Evolutionary conservation across 2,113 vertebrate genomes (phyloP).

Genomic region (Mesoclemmys tuberculata): DNA sequence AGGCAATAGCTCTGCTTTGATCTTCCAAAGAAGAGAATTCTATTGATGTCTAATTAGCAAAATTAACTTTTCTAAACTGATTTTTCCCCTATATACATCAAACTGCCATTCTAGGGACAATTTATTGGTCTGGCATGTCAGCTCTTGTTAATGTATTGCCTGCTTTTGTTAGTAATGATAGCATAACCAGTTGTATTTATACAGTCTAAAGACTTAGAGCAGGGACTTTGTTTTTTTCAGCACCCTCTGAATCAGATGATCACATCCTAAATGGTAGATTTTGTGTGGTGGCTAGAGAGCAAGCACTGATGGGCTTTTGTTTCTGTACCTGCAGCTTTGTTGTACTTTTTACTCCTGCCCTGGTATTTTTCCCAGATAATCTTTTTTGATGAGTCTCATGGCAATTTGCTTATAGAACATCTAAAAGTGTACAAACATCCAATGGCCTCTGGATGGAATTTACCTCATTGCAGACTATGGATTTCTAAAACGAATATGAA

Average conservation of each 20-base stretch:
- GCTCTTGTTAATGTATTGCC: neutral
- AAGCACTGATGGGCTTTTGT: neutral
- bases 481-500: neutral
- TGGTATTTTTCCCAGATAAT: neutral
- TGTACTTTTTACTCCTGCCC: neutral
- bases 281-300: neutral
- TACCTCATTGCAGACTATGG: neutral
- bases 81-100: slow-evolving; percentile 37
- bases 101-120: slow-evolving; percentile 30
- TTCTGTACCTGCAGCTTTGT: neutral
- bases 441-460: neutral
- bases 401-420: neutral
- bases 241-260: neutral
- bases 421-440: neutral
- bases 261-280: neutral
- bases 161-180: neutral
- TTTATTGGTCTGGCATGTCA: slow-evolving; percentile 22
- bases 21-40: slow-evolving; percentile 41
- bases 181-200: slow-evolving; percentile 6
- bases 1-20: slow-evolving; percentile 4
- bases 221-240: neutral
- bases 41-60: slow-evolving; percentile 49
- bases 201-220: slow-evolving; percentile 21
- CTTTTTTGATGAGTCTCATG: neutral
- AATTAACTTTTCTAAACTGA: slow-evolving; percentile 36